Base-by-base conservation (phyloP, 1,140 invertebrate genomes). In the Drosophila ficusphila region DNA sequence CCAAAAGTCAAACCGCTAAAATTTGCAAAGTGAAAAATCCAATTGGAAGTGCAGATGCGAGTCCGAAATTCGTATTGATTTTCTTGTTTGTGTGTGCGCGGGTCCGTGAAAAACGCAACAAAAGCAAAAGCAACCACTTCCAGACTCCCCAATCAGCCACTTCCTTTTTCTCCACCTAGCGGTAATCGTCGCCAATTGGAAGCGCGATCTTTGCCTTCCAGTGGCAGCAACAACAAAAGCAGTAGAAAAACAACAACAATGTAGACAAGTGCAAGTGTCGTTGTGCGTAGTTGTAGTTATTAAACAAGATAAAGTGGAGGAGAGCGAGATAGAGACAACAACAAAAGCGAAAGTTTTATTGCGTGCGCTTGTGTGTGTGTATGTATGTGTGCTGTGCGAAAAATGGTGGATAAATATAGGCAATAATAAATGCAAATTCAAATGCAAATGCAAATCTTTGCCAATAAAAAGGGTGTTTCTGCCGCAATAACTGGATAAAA, bases 321-420 rank as follows among this genome's bases (percentile, higher is more conserved):
- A 19, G 31, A 23, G 52, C 23, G 25, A 49, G 11, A 57, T 23
- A 34, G 4, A 34, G 5, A 44, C 51, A 85, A 61, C 69, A 73
- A 68, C 70, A 85, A 79, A 79, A 74, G 62, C 79, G 70, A 78
- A 86, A 86, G 82, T 76, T 86, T 27, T 42, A 53, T 39, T 57
- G 33, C 31, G 23, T 65, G 41, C 25, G 33, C 31, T 27, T 52
- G 48, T 44, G 34, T 47, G 7, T 4, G 16, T 33, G 36, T 33
- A 39, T 44, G 48, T 51, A 31, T 65, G 49, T 34, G 51, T 73
- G 54, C 33, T 47, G 46, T 49, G 53, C 61, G 57, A 67, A 53
- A 77, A 47, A 76, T 69, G 73, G 79, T 88, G 77, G 64, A 79
- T 49, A 75, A 31, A 56, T 57, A 42, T 52, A 41, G 51, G 21